These are phyloP conservation scores for Alligator mississippiensis DNA, from an alignment of 2,113 vertebrate species.

Conservation along the genomic window DNA sequence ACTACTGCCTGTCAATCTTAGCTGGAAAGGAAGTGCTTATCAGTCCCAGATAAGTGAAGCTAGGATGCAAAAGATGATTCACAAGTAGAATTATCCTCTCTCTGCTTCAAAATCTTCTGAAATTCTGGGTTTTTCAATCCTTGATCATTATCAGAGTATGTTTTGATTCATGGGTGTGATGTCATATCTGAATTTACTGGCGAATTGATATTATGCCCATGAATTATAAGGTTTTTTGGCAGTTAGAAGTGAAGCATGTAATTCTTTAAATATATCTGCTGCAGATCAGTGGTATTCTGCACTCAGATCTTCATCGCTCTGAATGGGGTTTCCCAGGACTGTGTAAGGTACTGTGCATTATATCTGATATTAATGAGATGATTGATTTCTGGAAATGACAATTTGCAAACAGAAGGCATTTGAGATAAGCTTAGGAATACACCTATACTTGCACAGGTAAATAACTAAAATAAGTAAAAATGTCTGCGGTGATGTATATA, in stretches of 20 bases:
- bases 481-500: constrained; percentile 23
- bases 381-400: constrained; percentile 16
- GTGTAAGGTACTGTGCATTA: background rate
- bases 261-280: background rate
- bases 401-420: constrained; percentile 47
- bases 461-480: constrained; percentile 71
- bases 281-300: background rate
- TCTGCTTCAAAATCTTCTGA: background rate
- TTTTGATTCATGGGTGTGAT: background rate
- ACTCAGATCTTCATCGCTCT: background rate
- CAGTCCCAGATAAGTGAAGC: background rate
- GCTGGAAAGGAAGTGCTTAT: accelerated
- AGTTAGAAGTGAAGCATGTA: background rate
- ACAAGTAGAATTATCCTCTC: background rate
- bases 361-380: background rate
- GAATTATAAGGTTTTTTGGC: accelerated
- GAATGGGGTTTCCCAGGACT: background rate
- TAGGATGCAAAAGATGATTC: background rate
- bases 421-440: constrained; percentile 35
- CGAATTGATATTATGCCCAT: background rate
- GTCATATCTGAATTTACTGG: background rate
- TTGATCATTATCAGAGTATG: background rate
- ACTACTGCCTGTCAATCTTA: background rate
- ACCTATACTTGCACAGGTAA: constrained; percentile 67
- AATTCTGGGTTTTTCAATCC: background rate